A percentile compares a stretch with the other conserved stretches of the same genome.
Conservation (phyloP, 2,888 invertebrate genomes). For the Nemotelus pantherinus region DNA sequence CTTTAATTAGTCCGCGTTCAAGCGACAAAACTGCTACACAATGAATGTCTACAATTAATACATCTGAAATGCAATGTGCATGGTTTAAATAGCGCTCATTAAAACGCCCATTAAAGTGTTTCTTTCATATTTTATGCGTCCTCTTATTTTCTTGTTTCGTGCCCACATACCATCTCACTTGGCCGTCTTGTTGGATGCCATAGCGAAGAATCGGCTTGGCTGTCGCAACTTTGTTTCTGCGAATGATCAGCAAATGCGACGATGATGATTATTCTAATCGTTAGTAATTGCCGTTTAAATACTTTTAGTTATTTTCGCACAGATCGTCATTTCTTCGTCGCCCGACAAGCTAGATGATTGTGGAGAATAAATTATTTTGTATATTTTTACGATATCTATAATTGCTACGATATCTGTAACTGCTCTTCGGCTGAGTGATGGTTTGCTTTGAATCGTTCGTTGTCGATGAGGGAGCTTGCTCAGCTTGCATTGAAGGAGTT, state of each 20-base stretch:
- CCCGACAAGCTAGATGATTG: background rate
- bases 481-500: no score
- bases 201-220: background rate
- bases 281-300: slow-evolving; percentile 21
- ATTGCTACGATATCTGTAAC: no score
- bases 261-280: slow-evolving; percentile 24
- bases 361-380: no score
- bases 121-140: background rate
- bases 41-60: background rate
- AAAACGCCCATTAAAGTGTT: background rate
- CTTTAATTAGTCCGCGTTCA: no score
- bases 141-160: background rate
- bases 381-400: no score
- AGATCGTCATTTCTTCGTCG: slow-evolving; percentile 23
- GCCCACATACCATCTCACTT: background rate
- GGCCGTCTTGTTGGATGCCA: background rate
- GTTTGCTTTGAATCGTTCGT: no score
- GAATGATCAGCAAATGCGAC: slow-evolving; percentile 5
- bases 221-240: background rate
- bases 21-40: no score
- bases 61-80: background rate
- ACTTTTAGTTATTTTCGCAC: slow-evolving; percentile 5
- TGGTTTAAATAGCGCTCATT: background rate
- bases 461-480: no score
- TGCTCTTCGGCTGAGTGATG: no score